These are phyloP conservation scores for Bombus breviceps DNA, from an alignment of 1,140 invertebrate species.

Conservation along the genomic window DNA sequence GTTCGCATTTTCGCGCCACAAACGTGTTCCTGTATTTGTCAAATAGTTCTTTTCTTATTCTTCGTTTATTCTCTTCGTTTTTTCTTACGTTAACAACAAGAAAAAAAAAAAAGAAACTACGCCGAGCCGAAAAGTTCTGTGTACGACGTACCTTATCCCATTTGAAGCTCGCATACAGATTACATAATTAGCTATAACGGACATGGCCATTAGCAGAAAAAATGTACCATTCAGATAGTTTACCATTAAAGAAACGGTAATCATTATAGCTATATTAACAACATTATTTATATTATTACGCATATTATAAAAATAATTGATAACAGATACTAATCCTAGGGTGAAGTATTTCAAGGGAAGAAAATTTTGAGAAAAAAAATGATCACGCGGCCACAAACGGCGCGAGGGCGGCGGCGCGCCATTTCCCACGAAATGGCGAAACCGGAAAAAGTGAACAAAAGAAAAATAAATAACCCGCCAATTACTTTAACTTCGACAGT, in stretches of 20 bases:
- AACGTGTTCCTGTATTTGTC: conserved; percentile 70
- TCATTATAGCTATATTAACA: conserved; percentile 82
- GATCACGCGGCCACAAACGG: conserved; percentile 57
- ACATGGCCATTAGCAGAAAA: conserved; percentile 78
- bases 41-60: conserved; percentile 20
- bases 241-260: conserved; percentile 81
- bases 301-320: conserved; percentile 81
- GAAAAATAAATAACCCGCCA: conserved; percentile 79
- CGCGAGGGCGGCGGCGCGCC: conserved; percentile 65
- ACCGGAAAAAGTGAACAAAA: conserved; percentile 49
- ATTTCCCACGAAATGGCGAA: conserved; percentile 64
- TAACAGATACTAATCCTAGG: conserved; percentile 79
- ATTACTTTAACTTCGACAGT: conserved; percentile 83
- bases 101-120: conserved; percentile 21
- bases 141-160: conserved; percentile 79
- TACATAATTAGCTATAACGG: conserved; percentile 76
- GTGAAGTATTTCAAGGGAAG: conserved; percentile 72
- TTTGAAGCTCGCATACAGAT: conserved; percentile 77
- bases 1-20: conserved; percentile 72
- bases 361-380: background rate
- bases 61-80: background rate
- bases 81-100: conserved; percentile 33
- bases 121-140: conserved; percentile 73
- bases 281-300: conserved; percentile 82
- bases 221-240: conserved; percentile 81